Conservation (phyloP, 2,888 invertebrate species). For the Drosophila eohydei region DNA sequence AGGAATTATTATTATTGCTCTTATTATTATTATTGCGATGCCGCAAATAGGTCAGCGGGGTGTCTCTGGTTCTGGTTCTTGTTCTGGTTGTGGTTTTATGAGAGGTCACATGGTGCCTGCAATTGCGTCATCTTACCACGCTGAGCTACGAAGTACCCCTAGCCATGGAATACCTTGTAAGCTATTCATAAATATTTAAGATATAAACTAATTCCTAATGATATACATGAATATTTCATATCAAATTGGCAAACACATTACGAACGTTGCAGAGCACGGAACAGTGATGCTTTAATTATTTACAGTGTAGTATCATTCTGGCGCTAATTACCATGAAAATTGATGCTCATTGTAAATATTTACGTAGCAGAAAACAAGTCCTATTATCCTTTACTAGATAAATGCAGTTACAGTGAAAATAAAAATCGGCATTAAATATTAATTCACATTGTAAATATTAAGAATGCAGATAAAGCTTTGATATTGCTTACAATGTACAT, state of each 20-base stretch:
- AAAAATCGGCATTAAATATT: not conserved
- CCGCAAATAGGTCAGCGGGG: constrained; percentile 47
- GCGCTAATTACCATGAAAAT: not conserved
- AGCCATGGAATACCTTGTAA: not conserved
- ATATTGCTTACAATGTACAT: not conserved
- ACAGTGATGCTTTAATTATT: constrained; percentile 3
- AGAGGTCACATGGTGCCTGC: constrained; percentile 10
- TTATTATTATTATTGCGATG: constrained; percentile 29
- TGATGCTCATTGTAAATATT: not conserved
- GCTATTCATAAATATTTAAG: not conserved
- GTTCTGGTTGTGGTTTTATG: constrained; percentile 1
- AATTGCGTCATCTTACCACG: constrained; percentile 34
- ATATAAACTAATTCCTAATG: constrained; percentile 4
- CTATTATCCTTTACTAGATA: not conserved
- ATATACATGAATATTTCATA: constrained; percentile 2
- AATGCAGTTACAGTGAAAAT: not conserved
- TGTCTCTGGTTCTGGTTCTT: constrained; percentile 11
- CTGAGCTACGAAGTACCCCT: not conserved
- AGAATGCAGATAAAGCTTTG: not conserved
- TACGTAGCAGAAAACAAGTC: no score
- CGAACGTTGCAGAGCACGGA: not conserved
- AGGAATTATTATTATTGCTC: constrained; percentile 41
- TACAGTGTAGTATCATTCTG: not conserved
- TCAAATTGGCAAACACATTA: not conserved
- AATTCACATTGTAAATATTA: not conserved